Evolutionary conservation across 2,888 invertebrate species (phyloP), one percentile per base, ranked within the genome.

Genomic region (Nematopogon swammerdamellus): DNA sequence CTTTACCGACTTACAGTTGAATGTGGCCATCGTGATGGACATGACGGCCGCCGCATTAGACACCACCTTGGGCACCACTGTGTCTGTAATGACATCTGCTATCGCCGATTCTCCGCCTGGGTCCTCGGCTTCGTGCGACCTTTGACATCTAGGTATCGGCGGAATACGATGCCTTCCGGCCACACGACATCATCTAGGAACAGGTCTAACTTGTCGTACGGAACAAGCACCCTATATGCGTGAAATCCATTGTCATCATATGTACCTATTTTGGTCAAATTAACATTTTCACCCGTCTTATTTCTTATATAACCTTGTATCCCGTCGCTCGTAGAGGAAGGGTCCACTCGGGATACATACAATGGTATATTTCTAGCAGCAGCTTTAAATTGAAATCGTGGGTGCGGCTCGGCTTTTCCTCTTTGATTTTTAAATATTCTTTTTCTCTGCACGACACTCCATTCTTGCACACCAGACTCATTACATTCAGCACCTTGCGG

Each of bases 121-220:
- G 36, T 3, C 36, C 3, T 8, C n/a, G 36, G 36, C 14, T 3
- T 3, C 8, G 36, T 14, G 36, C 11, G 36, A 6, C 36, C 36
- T 14, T 36, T 36, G 36, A 36, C 36, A 25, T 49, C 43, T 16
- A 54, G 36, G 47, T 53, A 55, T 3, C 50, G 50, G 16, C 53
- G 25, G 36, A 47, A 54, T 4, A 25, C 16, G 10, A 54, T 44
- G 4, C 56, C 55, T 4, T 53, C 50, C 1, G 55, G 56, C 56
- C 56, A 56, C 8, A 56, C 42, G 2, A 47, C 25, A 42, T 52
- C 48, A 10, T 52, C 14, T 10, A 56, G 20, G 48, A 56, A 54
- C 14, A 47, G 1, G 10, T 29, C 1, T 4, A 51, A 1, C 30
- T 53, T 56, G 2, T 30, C 3, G 19, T 45, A 50, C 1, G 55